Evolutionary conservation across 2,888 invertebrate species (phyloP).

Genomic region (Catotricha subobsoleta): DNA sequence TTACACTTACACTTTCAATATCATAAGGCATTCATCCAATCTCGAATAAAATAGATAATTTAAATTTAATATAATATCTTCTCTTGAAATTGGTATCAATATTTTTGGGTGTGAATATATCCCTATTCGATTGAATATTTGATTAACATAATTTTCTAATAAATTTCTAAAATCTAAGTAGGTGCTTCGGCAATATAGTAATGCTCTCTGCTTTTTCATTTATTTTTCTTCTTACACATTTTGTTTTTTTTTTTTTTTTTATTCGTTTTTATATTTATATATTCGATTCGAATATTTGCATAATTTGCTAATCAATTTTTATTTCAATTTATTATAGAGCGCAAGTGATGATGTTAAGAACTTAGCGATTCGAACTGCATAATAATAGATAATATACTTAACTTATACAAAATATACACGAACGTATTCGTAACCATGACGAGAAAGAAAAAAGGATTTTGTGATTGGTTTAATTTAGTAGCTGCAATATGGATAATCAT

Average conservation of each 20-base stretch:
- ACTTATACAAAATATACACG: no score
- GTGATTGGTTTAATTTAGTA: conserved; percentile 25
- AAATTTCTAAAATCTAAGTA: conserved; percentile 4
- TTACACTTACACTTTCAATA: conserved; percentile 1
- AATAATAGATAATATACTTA: no score
- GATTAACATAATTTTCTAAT: conserved; percentile 4
- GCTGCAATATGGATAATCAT: conserved; percentile 26
- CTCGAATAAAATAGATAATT: no score
- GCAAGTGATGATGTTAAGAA: neutral
- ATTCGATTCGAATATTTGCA: neutral
- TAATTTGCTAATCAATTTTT: conserved; percentile 4
- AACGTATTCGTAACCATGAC: conserved; percentile 14
- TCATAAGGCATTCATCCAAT: no score
- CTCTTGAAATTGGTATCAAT: no score
- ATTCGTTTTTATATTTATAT: neutral
- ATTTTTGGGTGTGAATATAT: no score
- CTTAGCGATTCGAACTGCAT: neutral
- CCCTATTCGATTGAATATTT: no score
- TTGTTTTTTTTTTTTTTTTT: neutral
- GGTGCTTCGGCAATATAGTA: no score
- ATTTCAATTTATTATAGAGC: conserved; percentile 1
- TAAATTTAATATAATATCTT: no score
- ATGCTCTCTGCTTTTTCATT: neutral
- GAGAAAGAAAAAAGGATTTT: conserved; percentile 18
- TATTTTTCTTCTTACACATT: neutral